Evolutionary conservation across 2,113 vertebrate species (phyloP), one percentile per base, ranked within the genome.

Genomic region (Pseudolaguvia tuberculata): DNA sequence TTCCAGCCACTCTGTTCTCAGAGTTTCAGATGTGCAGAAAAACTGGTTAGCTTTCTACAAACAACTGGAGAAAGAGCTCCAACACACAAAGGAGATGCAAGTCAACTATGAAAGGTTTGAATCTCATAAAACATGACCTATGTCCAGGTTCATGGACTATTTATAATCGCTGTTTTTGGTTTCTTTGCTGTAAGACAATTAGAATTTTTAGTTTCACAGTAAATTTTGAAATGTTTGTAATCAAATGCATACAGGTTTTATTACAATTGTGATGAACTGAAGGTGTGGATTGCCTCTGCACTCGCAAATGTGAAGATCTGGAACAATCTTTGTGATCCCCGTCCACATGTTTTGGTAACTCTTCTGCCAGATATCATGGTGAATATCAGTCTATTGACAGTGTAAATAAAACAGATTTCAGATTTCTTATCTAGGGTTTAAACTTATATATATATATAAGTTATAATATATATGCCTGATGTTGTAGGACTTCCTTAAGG

Each of bases 101-200:
- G 89, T 84, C 66, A 85, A 87, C 71, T 82, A 91, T 76, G 52
- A 85, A 85, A 95, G 95, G 96, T 98, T 93, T 96, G 79, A 52
- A 53, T 25, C 47, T 35, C 5, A 42, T 5, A 42, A 42, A 42
- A 42, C 7, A 25, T 5, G 57, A 45, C 17, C 35, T 11, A n/a
- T n/a, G 15, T 35, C 6, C 18, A 56, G 3, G 8, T 63, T 42
- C 20, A 23, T 39, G 14, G 3, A 21, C 13, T 71, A n/a, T 45
- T 23, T 55, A 9, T 45, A 27, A 23, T 50, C 17, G 17, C 12
- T 29, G 21, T 52, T 59, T 63, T 48, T 55, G 3, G 27, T 31
- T 50, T 18, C 12, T 35, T 29, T 52, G 17, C 29, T 45, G 7
- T 55, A 42, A 74, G 5, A 55, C 11, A 29, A n/a, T n/a, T n/a